phyloP scores from a whole-genome alignment of 1,140 invertebrate genomes.

The Galleria mellonella region DNA sequence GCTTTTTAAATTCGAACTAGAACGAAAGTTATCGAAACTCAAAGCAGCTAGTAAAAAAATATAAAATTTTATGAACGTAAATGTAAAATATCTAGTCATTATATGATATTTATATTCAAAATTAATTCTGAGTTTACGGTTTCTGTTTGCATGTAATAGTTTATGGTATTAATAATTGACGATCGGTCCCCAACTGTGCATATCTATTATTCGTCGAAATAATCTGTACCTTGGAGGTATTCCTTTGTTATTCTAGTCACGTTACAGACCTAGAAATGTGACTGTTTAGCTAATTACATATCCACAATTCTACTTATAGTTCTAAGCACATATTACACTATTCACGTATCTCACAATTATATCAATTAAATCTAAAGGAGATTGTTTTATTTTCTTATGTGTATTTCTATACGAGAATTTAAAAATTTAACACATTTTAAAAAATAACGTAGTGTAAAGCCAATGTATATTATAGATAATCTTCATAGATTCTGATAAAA shows the following conservation, averaged over 20 bases:
- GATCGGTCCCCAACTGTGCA: not conserved
- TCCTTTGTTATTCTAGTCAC: not conserved
- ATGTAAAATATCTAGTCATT: not conserved
- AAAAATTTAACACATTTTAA: no score
- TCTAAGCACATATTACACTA: no score
- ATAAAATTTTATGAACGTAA: not conserved
- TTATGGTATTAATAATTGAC: not conserved
- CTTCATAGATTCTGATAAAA: no score
- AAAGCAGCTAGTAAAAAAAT: no score
- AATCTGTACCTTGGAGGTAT: not conserved
- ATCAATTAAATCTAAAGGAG: no score
- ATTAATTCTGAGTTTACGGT: not conserved
- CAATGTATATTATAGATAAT: no score
- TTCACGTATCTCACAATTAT: no score
- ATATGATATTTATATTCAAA: not conserved
- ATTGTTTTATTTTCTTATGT: no score
- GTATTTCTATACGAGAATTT: no score
- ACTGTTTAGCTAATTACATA: not conserved
- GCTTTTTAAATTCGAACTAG: no score
- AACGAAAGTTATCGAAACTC: no score
- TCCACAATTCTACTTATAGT: not conserved
- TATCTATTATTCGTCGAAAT: not conserved
- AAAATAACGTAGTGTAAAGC: no score
- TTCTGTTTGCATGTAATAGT: not conserved
- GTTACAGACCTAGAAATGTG: constrained; percentile 2